Conservation (phyloP, 2,888 invertebrate genomes). For the Melieria crassipennis region DNA sequence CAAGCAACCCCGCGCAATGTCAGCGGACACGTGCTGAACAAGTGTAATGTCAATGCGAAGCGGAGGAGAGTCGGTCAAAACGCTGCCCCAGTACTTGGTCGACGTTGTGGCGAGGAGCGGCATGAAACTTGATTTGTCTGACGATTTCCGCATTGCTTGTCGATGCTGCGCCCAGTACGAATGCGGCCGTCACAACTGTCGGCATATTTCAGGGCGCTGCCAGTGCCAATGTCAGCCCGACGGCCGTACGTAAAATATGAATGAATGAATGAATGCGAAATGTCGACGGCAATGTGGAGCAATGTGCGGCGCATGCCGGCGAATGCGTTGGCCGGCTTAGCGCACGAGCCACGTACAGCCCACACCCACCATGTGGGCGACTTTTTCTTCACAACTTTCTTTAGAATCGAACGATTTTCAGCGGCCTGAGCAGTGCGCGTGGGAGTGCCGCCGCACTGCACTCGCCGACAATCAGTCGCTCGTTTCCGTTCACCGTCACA, state of each 20-base stretch:
- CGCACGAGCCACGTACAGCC: not conserved
- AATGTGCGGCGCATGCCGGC: slow-evolving; percentile 14
- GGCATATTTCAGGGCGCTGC: slow-evolving; percentile 27
- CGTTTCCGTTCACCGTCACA: slow-evolving; percentile 34
- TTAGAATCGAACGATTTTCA: not conserved
- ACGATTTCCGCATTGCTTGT: slow-evolving; percentile 42
- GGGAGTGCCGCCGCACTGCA: not conserved
- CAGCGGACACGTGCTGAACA: slow-evolving; percentile 2
- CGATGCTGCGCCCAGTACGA: not conserved
- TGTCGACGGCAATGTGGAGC: slow-evolving; percentile 4
- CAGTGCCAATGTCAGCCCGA: slow-evolving; percentile 15
- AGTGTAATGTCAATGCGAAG: not conserved
- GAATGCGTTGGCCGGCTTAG: slow-evolving; percentile 21
- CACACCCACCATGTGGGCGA: no score
- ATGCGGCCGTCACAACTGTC: slow-evolving; percentile 16
- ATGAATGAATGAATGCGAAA: slow-evolving; percentile 15
- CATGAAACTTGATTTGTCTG: slow-evolving; percentile 45
- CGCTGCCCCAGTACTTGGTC: not conserved
- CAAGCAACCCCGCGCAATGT: not conserved
- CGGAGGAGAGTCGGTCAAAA: not conserved
- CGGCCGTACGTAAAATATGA: slow-evolving; percentile 1
- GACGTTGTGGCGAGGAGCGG: slow-evolving; percentile 15
- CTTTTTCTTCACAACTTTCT: not conserved
- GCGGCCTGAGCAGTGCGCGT: slow-evolving; percentile 5
- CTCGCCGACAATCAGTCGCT: slow-evolving; percentile 2